Base-by-base conservation (phyloP, 2,888 invertebrate genomes). In the Drosophila antonietae region DNA sequence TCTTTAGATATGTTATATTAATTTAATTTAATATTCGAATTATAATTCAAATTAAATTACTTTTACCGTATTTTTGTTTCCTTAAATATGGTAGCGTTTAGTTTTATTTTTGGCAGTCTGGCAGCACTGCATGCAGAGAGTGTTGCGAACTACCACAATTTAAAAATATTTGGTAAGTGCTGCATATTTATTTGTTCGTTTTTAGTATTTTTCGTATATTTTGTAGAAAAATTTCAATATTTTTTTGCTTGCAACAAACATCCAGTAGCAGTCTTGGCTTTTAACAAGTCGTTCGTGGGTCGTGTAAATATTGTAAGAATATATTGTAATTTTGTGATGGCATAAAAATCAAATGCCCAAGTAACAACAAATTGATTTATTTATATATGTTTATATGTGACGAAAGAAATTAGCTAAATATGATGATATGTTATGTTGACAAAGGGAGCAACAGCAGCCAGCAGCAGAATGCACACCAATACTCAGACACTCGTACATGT, bases 231-330 rank as follows among this genome's bases (percentile, higher is more conserved):
- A 18, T 1, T 68, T 61, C 61, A 61, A 28, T 15, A 56, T 79
- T 68, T 61, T 62, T 55, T 33, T 35, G 67, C 61, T 73, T 44
- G 2, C 41, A 12, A 39, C 15, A 10, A 39, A 15, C 70, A 18
- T 18, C 2, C 20, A 14, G 37, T 33, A 41, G 35, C 62, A 70
- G 62, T 58, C 56, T 71, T 57, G 70, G 77, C 67, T 77, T 77
- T 81, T 81, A 80, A 77, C 81, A 77, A 77, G 77, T 80, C 81
- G 77, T 77, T 80, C 81, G 81, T 77, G 78, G 77, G 67, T 77
- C 78, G 78, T 78, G 81, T 78, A 78, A 78, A 81, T 81, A 78
- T 65, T 78, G 77, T 81, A 81, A 81, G 77, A 81, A 81, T 59
- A 46, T 53, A 44, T 60, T 62, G 14, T 41, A 56, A 43, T 53